Conservation (phyloP, 2,888 invertebrate species). For the Periphyllus acericola region DNA sequence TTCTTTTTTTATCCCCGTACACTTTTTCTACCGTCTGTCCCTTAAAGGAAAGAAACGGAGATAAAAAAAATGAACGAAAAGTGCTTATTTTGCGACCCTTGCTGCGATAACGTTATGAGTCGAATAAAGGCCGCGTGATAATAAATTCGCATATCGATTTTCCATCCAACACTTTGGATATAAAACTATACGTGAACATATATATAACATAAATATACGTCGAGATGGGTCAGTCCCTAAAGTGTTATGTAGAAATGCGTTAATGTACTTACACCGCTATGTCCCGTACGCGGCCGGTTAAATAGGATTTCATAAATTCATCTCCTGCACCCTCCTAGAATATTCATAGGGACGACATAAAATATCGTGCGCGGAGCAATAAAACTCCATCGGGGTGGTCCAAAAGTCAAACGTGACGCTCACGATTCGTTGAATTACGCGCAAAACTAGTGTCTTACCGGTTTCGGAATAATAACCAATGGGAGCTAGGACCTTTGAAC, state of each 20-base stretch:
- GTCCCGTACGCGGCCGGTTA: background rate
- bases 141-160: slow-evolving; percentile 37
- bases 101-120: slow-evolving; percentile 12
- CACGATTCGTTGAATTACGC: background rate
- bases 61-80: background rate
- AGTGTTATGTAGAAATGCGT: background rate
- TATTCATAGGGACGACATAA: background rate
- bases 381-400: background rate
- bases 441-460: background rate
- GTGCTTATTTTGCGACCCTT: background rate
- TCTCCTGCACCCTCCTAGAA: background rate
- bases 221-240: background rate
- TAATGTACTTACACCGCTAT: background rate
- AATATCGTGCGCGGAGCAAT: background rate
- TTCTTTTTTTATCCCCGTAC: background rate
- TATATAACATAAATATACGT: background rate
- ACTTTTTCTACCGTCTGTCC: background rate
- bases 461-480: background rate
- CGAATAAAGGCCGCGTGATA: slow-evolving; percentile 23
- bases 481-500: background rate
- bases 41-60: background rate
- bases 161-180: background rate
- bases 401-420: background rate
- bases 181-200: too few relatives aligned
- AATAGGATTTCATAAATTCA: background rate